Evolutionary conservation across 2,888 invertebrate genomes (phyloP), one percentile per base, ranked within the genome.

Genomic region (Oegoconia quadripuncta): DNA sequence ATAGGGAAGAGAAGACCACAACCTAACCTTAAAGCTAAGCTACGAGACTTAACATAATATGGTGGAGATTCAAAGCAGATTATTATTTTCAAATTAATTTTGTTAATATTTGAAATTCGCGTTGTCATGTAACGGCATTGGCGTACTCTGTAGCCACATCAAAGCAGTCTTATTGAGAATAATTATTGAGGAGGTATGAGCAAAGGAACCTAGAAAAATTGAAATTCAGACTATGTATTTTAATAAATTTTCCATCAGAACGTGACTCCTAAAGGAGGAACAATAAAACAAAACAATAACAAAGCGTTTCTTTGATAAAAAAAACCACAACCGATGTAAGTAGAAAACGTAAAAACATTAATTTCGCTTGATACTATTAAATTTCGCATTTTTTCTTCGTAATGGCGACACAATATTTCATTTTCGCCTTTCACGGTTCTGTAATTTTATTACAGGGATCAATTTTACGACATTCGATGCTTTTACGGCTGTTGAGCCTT

Each of bases 391-490:
- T 62, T 61, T 62, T 63, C 60, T 57, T 46, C 43, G 51, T 59
- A 63, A 65, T 63, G 60, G 59, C 56, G 50, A 55, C 54, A 63
- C 62, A 66, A 74, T 77, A 75, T 77, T 78, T 77, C 77, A 76
- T 78, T 80, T 75, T 65, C 67, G 52, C 68, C 71, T 65, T 70
- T 71, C 60, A 74, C 62, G 70, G 61, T 64, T n/a, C 59, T 64
- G 75, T 77, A 71, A 74, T 77, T 80, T 80, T 77, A 82, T 77
- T 79, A 74, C 63, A 36, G 48, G 74, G 77, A 73, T 77, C 67
- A 75, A 77, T 70, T 79, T 80, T 81, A 80, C 67, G 77, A 71
- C 63, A 70, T 66, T 74, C 72, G 67, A 81, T 82, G 77, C 78
- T 75, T 79, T 82, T 79, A 82, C 74, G 74, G 74, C 54, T 68